Evolutionary conservation across 2,797 vertebrate genomes (phyloP).

Genomic region (Loriculus beryllinus): DNA sequence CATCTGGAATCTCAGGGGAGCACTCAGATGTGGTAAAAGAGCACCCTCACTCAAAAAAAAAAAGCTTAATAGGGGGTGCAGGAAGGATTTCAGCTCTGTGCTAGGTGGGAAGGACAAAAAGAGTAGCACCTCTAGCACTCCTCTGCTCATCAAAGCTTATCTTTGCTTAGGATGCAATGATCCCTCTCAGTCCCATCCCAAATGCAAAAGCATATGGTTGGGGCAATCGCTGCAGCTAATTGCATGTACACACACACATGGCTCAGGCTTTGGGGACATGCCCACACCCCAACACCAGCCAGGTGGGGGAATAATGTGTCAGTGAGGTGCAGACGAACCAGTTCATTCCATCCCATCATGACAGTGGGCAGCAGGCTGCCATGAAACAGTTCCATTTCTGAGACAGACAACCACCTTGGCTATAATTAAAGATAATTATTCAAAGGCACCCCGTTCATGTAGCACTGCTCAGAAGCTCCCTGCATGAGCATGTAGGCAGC

Average conservation of each 20-base stretch:
- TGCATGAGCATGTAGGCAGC: constrained; percentile 78
- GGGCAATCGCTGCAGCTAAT: background rate
- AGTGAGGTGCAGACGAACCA: background rate
- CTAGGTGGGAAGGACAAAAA: background rate
- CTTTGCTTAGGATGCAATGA: background rate
- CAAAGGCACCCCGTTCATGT: constrained; percentile 70
- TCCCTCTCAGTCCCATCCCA: background rate
- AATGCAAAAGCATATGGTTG: background rate
- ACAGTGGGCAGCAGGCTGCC: constrained; percentile 34
- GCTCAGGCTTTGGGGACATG: background rate
- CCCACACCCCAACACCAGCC: background rate
- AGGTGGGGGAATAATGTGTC: background rate
- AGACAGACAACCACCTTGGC: constrained; percentile 71
- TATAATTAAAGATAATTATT: constrained; percentile 86
- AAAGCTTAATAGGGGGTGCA: background rate
- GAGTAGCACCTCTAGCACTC: background rate
- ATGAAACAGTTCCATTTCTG: constrained; percentile 24
- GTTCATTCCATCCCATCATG: background rate
- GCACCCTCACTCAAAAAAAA: background rate
- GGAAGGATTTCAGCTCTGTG: background rate
- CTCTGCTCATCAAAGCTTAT: background rate
- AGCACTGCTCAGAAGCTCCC: constrained; percentile 72
- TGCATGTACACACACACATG: background rate
- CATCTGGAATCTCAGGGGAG: background rate
- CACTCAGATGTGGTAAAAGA: background rate